Evolutionary conservation across 2,888 invertebrate genomes (phyloP), one percentile per base, ranked within the genome.

Genomic region (Latrodectus hesperus): DNA sequence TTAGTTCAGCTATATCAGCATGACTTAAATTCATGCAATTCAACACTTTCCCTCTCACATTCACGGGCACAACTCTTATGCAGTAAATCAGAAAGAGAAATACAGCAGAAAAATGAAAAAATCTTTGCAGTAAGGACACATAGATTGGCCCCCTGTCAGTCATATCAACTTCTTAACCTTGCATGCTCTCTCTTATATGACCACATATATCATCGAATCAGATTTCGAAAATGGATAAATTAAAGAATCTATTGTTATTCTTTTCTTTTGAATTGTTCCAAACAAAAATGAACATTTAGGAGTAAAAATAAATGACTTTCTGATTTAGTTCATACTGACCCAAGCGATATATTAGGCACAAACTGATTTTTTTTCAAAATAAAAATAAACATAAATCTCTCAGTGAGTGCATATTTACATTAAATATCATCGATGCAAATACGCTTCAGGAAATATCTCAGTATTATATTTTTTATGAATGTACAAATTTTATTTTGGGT

Each of bases 1-100:
- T 64, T 60, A 75, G 38, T 49, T 75, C 64, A 64, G 64, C 38
- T 78, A 68, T 68, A 53, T 78, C 68, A 53, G 53, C 26, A 4
- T 70, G 53, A 78, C 38, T 70, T 55, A 68, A 68, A 77, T 78
- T 70, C 68, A 53, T 68, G 53, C 53, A 16, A 78, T 53, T 78
- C 22, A 16, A 52, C 22, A 53, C 53, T 70, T 55, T 68, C 53
- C 10, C 12, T 53, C 26, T 22, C 38, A 64, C 65, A 64, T 64
- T 64, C 55, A 73, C 73, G 53, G 22, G 26, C 73, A 73, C 73
- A 73, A 55, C 67, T 65, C 51, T 64, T 77, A 9, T 67, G 49
- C 22, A 65, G 67, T 52, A 77, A 67, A 65, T 49, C 11, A 77
- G 67, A 77, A 67, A 67, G 52, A 67, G 51, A 77, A 67, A 77